Conservation (phyloP, 2,113 vertebrate species). For the Hyperoodon ampullatus region DNA sequence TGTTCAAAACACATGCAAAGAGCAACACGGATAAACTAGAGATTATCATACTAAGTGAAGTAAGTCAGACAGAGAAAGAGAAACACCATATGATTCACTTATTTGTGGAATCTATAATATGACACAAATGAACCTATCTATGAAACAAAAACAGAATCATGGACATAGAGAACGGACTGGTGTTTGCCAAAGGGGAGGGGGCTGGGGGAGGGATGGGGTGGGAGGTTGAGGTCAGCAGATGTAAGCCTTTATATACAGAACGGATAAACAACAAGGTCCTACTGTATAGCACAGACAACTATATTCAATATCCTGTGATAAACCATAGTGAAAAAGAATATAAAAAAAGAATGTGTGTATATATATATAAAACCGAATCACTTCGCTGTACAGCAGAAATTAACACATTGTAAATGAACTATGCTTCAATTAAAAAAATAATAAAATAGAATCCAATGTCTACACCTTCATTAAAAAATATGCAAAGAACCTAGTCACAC, state of each 20-base stretch:
- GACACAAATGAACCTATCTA: no score
- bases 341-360: neutral
- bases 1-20: no score
- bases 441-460: neutral
- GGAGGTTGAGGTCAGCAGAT: neutral
- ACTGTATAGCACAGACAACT: neutral
- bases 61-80: no score
- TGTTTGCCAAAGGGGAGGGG: no score
- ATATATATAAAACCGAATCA: neutral
- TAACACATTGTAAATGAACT: neutral
- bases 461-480: neutral
- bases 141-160: no score
- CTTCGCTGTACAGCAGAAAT: neutral
- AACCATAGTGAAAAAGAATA: neutral
- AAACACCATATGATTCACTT: no score
- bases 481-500: neutral
- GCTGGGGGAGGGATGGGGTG: neutral
- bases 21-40: no score
- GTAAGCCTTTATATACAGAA: neutral
- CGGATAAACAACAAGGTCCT: neutral
- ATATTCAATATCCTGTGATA: neutral
- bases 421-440: neutral
- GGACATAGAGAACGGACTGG: no score
- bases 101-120: no score
- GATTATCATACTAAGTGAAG: no score